Base-by-base conservation (phyloP, 2,113 vertebrate genomes). In the Carassius carassius region DNA sequence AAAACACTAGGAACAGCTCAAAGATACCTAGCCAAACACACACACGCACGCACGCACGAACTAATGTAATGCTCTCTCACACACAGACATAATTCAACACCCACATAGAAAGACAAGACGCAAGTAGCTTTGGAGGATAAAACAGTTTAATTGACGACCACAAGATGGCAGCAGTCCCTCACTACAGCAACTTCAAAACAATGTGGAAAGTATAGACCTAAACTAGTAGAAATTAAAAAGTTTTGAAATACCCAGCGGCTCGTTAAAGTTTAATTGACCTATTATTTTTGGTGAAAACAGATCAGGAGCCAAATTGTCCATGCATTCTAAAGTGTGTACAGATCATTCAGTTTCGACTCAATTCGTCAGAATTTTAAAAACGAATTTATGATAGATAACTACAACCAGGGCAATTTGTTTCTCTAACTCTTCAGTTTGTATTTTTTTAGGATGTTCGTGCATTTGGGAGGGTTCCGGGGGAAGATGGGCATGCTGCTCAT, bases 401-500 rank as follows among this genome's bases (percentile, higher is more conserved):
- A 21, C 9, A 65, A 49, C 35, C 25, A 4, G 49, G 32, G 35
- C n/a, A 21, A 35, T 37, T 63, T 35, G 21, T 32, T 35, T 41
- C 44, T 51, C 16, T 32, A 1, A 62, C 12, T 69, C 72, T 25
- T 83, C 56, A 78, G 44, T 69, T 76, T 81, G 35, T 86, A 35
- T 51, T 51, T 86, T 58, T 83, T 19, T 82, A 97, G 96, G 92
- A 93, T 97, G 93, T 89, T 94, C 84, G 89, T 94, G 77, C 92
- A 80, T 65, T 65, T 86, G 5, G 75, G 72, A 16, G 74, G 79
- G 0, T 41, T 92, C 6, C 93, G 49, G 0, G 92, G 95, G 2
- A 90, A 95, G 83, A 87, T 95, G n/a, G 87, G 94, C 86, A 86
- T 96, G 87, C 85, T 96, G 89, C 90, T 93, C 1, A n/a, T 95